Evolutionary conservation across 2,888 invertebrate genomes (phyloP).

Genomic region (Melangyna quadrimaculata): DNA sequence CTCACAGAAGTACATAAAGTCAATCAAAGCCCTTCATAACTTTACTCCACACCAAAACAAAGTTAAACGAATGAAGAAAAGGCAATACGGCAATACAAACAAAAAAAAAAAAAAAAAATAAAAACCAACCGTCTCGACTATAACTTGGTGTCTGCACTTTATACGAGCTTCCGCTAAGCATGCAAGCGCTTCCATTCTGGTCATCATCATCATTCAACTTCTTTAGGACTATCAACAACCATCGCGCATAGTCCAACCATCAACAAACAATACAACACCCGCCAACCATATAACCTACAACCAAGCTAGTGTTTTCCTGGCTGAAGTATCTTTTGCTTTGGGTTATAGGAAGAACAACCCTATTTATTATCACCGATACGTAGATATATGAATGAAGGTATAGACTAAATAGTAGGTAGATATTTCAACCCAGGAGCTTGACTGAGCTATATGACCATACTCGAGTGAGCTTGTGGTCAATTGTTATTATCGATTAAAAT

Average conservation of each 20-base stretch:
- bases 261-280: background rate
- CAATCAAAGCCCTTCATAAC: conserved; percentile 50
- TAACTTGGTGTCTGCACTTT: conserved; percentile 42
- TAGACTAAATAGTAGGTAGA: background rate
- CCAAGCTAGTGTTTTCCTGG: background rate
- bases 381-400: background rate
- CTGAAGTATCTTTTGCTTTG: conserved; percentile 29
- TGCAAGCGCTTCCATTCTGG: conserved; percentile 65
- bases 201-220: conserved; percentile 69
- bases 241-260: background rate
- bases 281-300: background rate
- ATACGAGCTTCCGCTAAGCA: conserved; percentile 66
- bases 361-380: conserved; percentile 24
- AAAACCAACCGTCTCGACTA: conserved; percentile 14
- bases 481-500: conserved; percentile 70
- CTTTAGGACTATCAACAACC: conserved; percentile 13
- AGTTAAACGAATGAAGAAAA: conserved; percentile 9
- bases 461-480: conserved; percentile 55
- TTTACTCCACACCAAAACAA: conserved; percentile 1
- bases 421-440: background rate
- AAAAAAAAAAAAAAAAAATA: background rate
- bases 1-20: conserved; percentile 37
- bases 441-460: conserved; percentile 15
- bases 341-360: conserved; percentile 54
- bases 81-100: background rate